Evolutionary conservation across 2,888 invertebrate genomes (phyloP).

Genomic region (Nephrotoma guestfalica): DNA sequence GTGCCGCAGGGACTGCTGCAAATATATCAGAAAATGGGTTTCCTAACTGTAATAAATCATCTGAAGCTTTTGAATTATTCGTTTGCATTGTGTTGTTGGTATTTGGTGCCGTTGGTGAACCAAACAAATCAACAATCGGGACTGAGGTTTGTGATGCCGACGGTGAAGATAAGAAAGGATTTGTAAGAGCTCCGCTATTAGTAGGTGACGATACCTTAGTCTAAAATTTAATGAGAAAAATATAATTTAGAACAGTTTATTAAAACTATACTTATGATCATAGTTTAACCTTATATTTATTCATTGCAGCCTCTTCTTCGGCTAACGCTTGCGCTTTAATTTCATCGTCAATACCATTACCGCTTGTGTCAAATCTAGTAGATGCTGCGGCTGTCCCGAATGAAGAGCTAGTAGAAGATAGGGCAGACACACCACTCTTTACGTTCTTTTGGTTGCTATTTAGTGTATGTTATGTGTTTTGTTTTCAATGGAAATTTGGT

Average conservation of each 20-base stretch:
- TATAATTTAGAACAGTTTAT: not conserved
- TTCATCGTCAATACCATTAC: slow-evolving; percentile 72
- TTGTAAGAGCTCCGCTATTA: slow-evolving; percentile 48
- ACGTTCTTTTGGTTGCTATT: slow-evolving; percentile 77
- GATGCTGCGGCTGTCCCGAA: slow-evolving; percentile 74
- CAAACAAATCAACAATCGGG: slow-evolving; percentile 69
- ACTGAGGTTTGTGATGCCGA: slow-evolving; percentile 37
- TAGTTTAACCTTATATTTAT: slow-evolving; percentile 71
- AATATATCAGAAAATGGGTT: slow-evolving; percentile 88
- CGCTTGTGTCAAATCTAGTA: slow-evolving; percentile 48
- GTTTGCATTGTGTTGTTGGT: slow-evolving; percentile 26
- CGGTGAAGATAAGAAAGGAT: slow-evolving; percentile 71
- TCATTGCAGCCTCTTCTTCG: slow-evolving; percentile 92
- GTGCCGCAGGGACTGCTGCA: slow-evolving; percentile 34
- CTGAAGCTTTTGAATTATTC: slow-evolving; percentile 55
- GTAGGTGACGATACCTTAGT: slow-evolving; percentile 68
- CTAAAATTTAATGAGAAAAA: slow-evolving; percentile 26
- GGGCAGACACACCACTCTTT: slow-evolving; percentile 74
- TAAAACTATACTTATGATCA: not conserved
- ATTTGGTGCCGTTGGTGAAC: slow-evolving; percentile 37
- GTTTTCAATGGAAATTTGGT: not conserved
- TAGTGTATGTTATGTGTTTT: slow-evolving; percentile 15
- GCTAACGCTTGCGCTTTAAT: slow-evolving; percentile 77
- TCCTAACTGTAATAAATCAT: slow-evolving; percentile 74
- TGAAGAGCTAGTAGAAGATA: slow-evolving; percentile 76